Percentiles rank a stretch among this genome's conserved stretches.
phyloP scores from a whole-genome alignment of 2,888 invertebrate genomes.

The Melolontha melolontha region DNA sequence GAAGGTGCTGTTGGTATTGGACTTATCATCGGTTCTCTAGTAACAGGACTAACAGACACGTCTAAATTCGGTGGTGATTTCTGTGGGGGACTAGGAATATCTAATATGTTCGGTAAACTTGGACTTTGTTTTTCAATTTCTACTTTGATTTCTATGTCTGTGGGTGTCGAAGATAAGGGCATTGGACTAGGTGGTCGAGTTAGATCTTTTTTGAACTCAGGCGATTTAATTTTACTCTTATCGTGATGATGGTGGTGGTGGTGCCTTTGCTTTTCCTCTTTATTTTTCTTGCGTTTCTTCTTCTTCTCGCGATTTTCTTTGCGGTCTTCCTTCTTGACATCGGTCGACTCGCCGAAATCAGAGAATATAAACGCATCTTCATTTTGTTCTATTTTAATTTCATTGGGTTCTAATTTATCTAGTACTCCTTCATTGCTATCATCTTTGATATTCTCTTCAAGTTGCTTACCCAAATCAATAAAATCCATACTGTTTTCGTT shows the following conservation, averaged over 20 bases:
- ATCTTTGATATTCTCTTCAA: constrained; percentile 84
- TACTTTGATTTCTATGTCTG: constrained; percentile 44
- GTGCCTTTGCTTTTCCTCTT: constrained; percentile 80
- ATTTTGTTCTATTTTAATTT: constrained; percentile 45
- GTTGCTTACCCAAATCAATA: constrained; percentile 83
- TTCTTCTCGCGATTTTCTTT: constrained; percentile 81
- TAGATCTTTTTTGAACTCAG: constrained; percentile 57
- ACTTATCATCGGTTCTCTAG: constrained; percentile 64
- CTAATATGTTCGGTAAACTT: constrained; percentile 75
- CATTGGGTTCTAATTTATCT: constrained; percentile 33
- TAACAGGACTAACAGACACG: constrained; percentile 58
- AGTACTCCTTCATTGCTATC: constrained; percentile 69
- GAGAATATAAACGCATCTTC: constrained; percentile 73
- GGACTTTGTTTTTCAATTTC: constrained; percentile 62
- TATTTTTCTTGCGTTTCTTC: constrained; percentile 87
- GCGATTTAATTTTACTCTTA: constrained; percentile 63
- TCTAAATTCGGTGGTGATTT: constrained; percentile 57
- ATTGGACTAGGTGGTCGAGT: constrained; percentile 28
- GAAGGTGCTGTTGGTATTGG: constrained; percentile 67
- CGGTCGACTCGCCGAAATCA: constrained; percentile 69
- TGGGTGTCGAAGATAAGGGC: constrained; percentile 10
- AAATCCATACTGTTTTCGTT: constrained; percentile 86
- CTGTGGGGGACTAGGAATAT: constrained; percentile 70
- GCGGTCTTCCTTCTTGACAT: constrained; percentile 64
- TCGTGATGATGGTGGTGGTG: constrained; percentile 73